A percentile compares a stretch with the other conserved stretches of the same genome.
Conservation (phyloP, 2,888 invertebrate genomes). For the Ophion obscuratus region DNA sequence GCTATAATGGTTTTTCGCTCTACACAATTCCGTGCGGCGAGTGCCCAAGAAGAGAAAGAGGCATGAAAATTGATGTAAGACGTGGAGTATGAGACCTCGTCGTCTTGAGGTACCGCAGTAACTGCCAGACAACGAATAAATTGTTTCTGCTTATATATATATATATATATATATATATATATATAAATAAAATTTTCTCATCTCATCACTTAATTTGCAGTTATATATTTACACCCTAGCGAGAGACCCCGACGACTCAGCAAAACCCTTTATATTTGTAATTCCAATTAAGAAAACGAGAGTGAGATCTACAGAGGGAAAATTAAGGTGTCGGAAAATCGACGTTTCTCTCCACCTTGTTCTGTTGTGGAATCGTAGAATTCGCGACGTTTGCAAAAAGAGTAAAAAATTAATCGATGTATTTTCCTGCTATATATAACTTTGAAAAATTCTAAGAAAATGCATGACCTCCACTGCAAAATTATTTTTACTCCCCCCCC, state of each 20-base stretch:
- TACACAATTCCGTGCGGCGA: background rate
- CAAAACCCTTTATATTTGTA: conserved; percentile 58
- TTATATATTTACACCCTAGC: conserved; percentile 56
- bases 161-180: conserved; percentile 29
- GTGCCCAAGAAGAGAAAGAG: background rate
- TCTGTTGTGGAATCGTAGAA: background rate
- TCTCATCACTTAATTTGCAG: conserved; percentile 52
- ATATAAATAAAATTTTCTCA: background rate
- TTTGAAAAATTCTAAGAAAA: background rate
- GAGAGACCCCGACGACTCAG: conserved; percentile 29
- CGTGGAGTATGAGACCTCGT: conserved; percentile 25
- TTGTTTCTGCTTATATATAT: conserved; percentile 52
- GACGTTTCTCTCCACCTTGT: conserved; percentile 32
- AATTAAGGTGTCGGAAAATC: conserved; percentile 35
- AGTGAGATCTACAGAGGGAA: conserved; percentile 27
- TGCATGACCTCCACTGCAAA: background rate
- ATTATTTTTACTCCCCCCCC: too few species aligned
- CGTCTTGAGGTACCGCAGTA: conserved; percentile 21
- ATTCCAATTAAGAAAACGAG: conserved; percentile 62
- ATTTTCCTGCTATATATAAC: background rate
- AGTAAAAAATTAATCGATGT: background rate
- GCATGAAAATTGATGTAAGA: conserved; percentile 33
- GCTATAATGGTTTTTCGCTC: conserved; percentile 4
- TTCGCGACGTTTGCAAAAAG: background rate
- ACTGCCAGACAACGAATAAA: conserved; percentile 57